These are phyloP conservation scores for Gyps fulvus DNA, from an alignment of 2,113 vertebrate genomes.

Conservation along the genomic window DNA sequence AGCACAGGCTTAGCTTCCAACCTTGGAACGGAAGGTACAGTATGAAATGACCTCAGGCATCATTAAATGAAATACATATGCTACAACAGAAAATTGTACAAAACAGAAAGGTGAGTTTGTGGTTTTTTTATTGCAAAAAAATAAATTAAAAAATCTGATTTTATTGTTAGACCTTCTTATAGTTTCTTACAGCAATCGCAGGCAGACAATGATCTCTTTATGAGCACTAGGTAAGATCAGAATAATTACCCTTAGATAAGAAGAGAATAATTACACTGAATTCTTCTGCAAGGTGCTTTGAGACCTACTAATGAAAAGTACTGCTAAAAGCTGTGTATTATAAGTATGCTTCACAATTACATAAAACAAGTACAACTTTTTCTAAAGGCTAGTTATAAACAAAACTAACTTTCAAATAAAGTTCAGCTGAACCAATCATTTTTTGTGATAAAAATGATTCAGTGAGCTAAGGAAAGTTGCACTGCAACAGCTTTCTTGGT, in stretches of 20 bases:
- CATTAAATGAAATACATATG: neutral
- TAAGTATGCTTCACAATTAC: neutral
- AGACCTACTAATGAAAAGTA: neutral
- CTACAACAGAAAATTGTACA: neutral
- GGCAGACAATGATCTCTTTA: neutral
- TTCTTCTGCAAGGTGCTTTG: slow-evolving; percentile 18
- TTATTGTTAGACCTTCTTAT: neutral
- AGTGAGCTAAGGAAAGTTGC: neutral
- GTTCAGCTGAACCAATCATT: neutral
- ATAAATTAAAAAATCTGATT: neutral
- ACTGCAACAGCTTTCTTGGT: neutral
- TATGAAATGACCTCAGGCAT: neutral
- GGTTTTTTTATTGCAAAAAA: neutral
- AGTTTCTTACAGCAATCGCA: neutral
- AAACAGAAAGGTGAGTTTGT: neutral
- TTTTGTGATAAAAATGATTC: neutral
- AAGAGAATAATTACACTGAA: slow-evolving; percentile 8
- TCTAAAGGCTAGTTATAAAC: neutral
- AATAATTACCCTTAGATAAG: slow-evolving; percentile 29
- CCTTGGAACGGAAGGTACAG: neutral
- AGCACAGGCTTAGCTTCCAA: neutral
- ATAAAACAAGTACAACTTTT: neutral
- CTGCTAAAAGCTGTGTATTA: neutral
- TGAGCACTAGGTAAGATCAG: neutral
- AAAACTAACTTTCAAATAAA: neutral